Evolutionary conservation across 92 coral and sea anemone genomes (phyloP).

Genomic region (Porites rus): DNA sequence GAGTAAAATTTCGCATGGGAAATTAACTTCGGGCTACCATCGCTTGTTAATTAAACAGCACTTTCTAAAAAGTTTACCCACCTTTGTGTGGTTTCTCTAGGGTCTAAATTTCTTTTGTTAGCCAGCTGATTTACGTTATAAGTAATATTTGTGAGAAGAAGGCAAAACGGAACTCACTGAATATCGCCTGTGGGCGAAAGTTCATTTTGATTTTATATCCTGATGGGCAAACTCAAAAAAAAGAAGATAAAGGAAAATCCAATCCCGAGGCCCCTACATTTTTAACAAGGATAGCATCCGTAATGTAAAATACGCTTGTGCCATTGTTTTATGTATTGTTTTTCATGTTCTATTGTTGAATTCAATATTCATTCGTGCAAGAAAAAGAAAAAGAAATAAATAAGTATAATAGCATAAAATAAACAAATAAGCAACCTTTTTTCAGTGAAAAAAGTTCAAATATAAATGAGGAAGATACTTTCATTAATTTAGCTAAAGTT

Average conservation of each 20-base stretch:
- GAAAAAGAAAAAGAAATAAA: too few relatives aligned
- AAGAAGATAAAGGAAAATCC: too few relatives aligned
- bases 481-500: too few relatives aligned
- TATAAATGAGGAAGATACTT: too few relatives aligned
- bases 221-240: neutral
- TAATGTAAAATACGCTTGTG: too few relatives aligned
- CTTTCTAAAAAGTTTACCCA: neutral
- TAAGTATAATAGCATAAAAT: too few relatives aligned
- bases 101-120: neutral
- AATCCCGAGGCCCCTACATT: neutral
- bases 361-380: too few relatives aligned
- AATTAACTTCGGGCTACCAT: neutral
- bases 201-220: neutral
- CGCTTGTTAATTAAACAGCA: neutral
- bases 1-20: neutral
- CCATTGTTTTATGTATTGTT: too few relatives aligned
- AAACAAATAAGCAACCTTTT: too few relatives aligned
- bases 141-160: neutral
- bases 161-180: neutral
- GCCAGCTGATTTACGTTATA: neutral
- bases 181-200: neutral
- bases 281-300: neutral
- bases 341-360: too few relatives aligned
- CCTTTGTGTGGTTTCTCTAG: neutral
- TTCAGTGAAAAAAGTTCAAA: too few relatives aligned